Conservation (phyloP, 2,888 invertebrate species). For the Hypomecis punctinalis region DNA sequence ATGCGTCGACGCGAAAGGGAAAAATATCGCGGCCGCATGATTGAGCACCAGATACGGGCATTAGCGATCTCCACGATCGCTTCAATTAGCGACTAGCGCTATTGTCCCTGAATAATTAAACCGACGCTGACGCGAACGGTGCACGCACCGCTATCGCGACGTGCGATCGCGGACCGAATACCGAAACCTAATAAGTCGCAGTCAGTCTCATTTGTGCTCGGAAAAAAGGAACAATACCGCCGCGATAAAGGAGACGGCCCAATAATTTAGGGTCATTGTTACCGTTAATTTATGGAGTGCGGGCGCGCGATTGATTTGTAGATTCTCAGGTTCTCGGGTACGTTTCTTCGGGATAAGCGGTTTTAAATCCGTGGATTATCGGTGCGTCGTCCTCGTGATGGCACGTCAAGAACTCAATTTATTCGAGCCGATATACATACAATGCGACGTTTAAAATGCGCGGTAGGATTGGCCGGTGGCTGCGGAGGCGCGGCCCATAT, state of each 20-base stretch:
- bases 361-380: constrained; percentile 47
- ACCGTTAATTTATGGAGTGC: constrained; percentile 84
- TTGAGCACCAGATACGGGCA: constrained; percentile 72
- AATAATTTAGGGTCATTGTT: constrained; percentile 85
- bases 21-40: constrained; percentile 72
- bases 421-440: constrained; percentile 83
- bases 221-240: constrained; percentile 76
- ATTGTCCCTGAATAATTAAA: constrained; percentile 76
- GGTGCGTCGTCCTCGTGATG: constrained; percentile 49
- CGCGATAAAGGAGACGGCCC: constrained; percentile 79
- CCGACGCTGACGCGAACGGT: constrained; percentile 43
- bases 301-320: constrained; percentile 82
- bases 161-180: constrained; percentile 77
- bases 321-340: constrained; percentile 61
- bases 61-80: constrained; percentile 50
- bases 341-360: constrained; percentile 54
- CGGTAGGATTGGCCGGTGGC: constrained; percentile 78
- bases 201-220: constrained; percentile 82
- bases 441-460: constrained; percentile 80
- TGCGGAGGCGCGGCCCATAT: constrained; percentile 75
- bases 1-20: constrained; percentile 74
- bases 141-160: constrained; percentile 67
- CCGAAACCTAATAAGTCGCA: constrained; percentile 82
- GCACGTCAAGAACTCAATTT: constrained; percentile 77
- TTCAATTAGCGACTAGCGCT: constrained; percentile 62